Evolutionary conservation across 2,888 invertebrate species (phyloP).

Genomic region (Megalurothrips usitatus): DNA sequence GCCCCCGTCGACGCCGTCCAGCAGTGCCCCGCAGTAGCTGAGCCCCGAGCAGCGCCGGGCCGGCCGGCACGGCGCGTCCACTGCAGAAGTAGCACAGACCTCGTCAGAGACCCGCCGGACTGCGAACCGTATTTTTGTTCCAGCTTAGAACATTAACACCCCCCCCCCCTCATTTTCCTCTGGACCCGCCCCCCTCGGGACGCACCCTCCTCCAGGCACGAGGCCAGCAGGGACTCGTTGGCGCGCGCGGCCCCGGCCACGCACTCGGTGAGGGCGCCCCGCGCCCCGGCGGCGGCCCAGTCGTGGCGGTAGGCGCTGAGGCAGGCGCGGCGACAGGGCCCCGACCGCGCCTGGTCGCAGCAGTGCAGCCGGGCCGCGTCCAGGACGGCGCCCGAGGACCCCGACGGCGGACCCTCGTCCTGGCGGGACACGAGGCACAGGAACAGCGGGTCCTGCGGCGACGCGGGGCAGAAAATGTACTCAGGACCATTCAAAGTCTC

Average conservation of each 20-base stretch:
- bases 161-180: no score
- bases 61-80: background rate
- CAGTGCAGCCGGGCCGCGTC: slow-evolving; percentile 9
- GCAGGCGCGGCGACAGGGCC: background rate
- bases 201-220: slow-evolving; percentile 1
- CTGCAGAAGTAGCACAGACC: background rate
- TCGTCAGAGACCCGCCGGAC: background rate
- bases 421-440: background rate
- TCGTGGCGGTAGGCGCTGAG: background rate
- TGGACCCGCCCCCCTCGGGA: no score
- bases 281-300: background rate
- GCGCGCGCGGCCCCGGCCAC: background rate
- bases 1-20: background rate
- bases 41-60: background rate
- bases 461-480: background rate
- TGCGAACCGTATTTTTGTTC: no score
- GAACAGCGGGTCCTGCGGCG: background rate
- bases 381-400: background rate
- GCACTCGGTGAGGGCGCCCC: background rate
- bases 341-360: background rate
- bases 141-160: no score
- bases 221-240: background rate
- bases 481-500: background rate
- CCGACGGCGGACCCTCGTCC: background rate
- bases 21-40: background rate